Evolutionary conservation across 2,797 vertebrate species (phyloP).

Genomic region (Alosa sapidissima): DNA sequence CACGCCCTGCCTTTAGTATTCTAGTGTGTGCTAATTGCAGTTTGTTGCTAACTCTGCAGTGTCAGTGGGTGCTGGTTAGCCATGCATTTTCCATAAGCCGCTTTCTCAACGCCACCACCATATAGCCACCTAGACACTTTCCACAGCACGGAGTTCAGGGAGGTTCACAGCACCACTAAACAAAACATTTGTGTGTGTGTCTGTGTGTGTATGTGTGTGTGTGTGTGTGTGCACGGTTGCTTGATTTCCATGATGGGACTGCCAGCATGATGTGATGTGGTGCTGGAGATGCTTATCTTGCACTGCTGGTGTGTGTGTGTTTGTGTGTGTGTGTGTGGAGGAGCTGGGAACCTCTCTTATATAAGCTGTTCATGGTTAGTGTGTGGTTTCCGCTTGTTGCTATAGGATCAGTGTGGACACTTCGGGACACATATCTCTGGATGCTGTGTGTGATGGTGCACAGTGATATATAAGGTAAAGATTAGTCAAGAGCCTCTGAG

Average conservation of each 20-base stretch:
- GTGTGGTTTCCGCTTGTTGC: neutral
- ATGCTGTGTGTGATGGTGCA: constrained; percentile 42
- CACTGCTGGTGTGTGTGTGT: constrained; percentile 48
- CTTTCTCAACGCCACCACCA: neutral
- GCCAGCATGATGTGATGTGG: constrained; percentile 78
- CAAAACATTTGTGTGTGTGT: neutral
- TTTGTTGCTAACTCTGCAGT: constrained; percentile 22
- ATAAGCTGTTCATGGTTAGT: neutral
- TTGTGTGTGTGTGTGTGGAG: constrained; percentile 32
- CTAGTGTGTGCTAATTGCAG: constrained; percentile 18
- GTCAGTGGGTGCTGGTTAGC: constrained; percentile 20
- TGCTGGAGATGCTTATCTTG: constrained; percentile 79
- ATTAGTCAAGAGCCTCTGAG: constrained; percentile 47
- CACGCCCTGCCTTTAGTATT: neutral
- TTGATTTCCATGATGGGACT: constrained; percentile 83
- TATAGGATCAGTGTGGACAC: neutral
- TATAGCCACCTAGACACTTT: constrained; percentile 13
- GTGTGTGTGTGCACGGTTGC: constrained; percentile 64
- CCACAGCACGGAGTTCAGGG: neutral
- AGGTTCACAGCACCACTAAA: constrained; percentile 6
- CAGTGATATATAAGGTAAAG: constrained; percentile 52
- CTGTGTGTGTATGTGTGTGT: constrained; percentile 31
- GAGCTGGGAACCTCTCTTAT: neutral
- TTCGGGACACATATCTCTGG: neutral
- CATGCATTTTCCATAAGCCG: constrained; percentile 25